Conservation (phyloP, 2,888 invertebrate genomes). For the Eurytoma adleriae region DNA sequence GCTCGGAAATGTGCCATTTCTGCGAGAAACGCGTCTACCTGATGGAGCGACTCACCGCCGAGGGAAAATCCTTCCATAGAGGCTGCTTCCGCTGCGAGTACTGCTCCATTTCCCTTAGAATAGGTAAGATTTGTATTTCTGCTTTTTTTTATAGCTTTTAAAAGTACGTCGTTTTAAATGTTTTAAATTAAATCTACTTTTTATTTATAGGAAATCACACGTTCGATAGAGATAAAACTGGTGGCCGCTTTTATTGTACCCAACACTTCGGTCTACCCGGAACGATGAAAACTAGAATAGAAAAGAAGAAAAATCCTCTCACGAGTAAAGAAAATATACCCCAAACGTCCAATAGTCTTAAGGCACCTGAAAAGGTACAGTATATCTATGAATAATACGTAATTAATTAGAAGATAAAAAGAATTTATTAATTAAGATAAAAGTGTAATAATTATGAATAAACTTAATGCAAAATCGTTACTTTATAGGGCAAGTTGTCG, state of each 20-base stretch:
- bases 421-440: neutral
- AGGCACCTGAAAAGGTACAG: constrained; percentile 77
- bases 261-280: constrained; percentile 85
- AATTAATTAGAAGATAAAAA: constrained; percentile 9
- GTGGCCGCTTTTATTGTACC: constrained; percentile 84
- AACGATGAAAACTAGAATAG: constrained; percentile 72
- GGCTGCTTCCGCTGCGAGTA: constrained; percentile 96
- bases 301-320: constrained; percentile 69
- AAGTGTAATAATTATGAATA: neutral
- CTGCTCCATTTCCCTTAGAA: constrained; percentile 89
- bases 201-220: constrained; percentile 70
- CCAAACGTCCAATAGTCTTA: constrained; percentile 69
- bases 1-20: constrained; percentile 89
- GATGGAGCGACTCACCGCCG: constrained; percentile 93
- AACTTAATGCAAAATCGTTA: neutral
- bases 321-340: constrained; percentile 74
- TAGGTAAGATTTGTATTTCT: constrained; percentile 77
- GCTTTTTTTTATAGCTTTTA: neutral
- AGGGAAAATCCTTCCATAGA: constrained; percentile 93
- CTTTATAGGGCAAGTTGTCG: constrained; percentile 66
- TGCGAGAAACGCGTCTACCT: constrained; percentile 95
- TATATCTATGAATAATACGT: neutral
- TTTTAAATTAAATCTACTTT: neutral
- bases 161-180: neutral
- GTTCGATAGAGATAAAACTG: constrained; percentile 73